phyloP scores from a whole-genome alignment of 2,113 vertebrate species.

The Monopterus albus region DNA sequence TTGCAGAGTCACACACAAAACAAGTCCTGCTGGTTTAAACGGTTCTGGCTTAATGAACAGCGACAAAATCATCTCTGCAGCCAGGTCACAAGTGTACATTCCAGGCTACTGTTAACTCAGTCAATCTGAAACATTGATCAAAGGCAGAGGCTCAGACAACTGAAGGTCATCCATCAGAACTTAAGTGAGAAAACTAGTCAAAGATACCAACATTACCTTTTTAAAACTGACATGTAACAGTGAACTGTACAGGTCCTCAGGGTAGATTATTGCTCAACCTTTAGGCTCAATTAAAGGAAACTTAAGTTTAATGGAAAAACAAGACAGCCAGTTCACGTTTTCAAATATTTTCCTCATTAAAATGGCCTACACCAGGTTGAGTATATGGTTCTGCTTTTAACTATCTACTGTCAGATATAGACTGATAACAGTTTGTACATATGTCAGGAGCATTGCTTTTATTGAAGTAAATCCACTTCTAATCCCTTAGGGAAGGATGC shows the following conservation, averaged over 20 bases:
- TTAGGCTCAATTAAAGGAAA: conserved; percentile 73
- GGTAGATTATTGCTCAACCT: conserved; percentile 55
- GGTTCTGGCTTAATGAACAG: conserved; percentile 66
- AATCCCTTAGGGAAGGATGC: neutral
- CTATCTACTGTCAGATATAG: conserved; percentile 7
- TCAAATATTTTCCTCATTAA: conserved; percentile 67
- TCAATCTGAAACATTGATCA: conserved; percentile 71
- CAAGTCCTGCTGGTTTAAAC: conserved; percentile 57
- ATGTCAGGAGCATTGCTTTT: neutral
- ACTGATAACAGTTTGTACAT: neutral
- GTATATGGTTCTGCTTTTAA: conserved; percentile 30
- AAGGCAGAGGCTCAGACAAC: conserved; percentile 31
- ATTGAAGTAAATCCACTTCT: conserved; percentile 23
- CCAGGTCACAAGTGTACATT: conserved; percentile 72
- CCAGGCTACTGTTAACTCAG: conserved; percentile 69
- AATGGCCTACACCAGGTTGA: conserved; percentile 55
- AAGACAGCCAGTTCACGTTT: conserved; percentile 35
- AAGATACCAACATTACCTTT: too few species aligned
- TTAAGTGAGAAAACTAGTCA: conserved; percentile 28
- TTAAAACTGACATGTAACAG: too few species aligned
- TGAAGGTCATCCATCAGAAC: conserved; percentile 16
- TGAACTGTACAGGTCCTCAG: too few species aligned
- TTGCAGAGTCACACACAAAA: conserved; percentile 24
- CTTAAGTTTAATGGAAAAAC: conserved; percentile 76
- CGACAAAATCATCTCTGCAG: conserved; percentile 67